These are phyloP conservation scores for Tenebrosternarchus preto DNA, from an alignment of 2,113 vertebrate genomes.

Conservation along the genomic window DNA sequence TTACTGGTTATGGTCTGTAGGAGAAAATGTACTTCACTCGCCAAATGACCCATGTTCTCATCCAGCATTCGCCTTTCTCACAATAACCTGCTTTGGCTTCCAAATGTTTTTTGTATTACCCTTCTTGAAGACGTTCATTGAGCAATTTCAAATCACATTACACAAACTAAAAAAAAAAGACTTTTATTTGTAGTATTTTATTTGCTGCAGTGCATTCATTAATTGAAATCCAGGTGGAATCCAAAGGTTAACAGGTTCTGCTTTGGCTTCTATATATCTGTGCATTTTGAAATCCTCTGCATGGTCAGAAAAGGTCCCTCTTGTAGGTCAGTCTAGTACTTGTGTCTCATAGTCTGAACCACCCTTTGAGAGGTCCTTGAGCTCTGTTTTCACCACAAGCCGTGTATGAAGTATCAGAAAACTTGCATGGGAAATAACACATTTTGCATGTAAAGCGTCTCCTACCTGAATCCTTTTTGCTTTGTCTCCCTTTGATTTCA, in stretches of 20 bases:
- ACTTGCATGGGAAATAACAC: constrained; percentile 54
- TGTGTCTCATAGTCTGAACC: constrained; percentile 38
- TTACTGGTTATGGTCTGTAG: constrained; percentile 26
- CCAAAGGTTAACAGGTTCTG: constrained; percentile 60
- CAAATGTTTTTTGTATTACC: constrained; percentile 38
- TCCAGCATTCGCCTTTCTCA: constrained; percentile 53
- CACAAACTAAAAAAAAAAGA: not conserved
- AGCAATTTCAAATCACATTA: constrained; percentile 12
- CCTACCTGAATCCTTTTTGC: constrained; percentile 50
- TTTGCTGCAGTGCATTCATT: constrained; percentile 8
- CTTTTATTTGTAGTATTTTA: not conserved
- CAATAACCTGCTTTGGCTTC: constrained; percentile 59
- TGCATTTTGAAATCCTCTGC: constrained; percentile 52
- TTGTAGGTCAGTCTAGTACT: constrained; percentile 46
- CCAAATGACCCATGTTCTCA: constrained; percentile 32
- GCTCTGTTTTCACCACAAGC: constrained; percentile 46
- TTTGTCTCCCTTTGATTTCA: constrained; percentile 53
- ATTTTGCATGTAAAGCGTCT: constrained; percentile 52
- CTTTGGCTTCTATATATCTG: constrained; percentile 45
- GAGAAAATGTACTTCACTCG: constrained; percentile 29
- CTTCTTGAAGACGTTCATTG: constrained; percentile 3
- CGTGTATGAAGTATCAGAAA: constrained; percentile 36
- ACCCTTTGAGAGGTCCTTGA: constrained; percentile 45
- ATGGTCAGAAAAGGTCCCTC: constrained; percentile 45
- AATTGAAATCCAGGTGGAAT: constrained; percentile 52